Evolutionary conservation across 2,888 invertebrate species (phyloP), one percentile per base, ranked within the genome.

Genomic region (Junonia oenone): DNA sequence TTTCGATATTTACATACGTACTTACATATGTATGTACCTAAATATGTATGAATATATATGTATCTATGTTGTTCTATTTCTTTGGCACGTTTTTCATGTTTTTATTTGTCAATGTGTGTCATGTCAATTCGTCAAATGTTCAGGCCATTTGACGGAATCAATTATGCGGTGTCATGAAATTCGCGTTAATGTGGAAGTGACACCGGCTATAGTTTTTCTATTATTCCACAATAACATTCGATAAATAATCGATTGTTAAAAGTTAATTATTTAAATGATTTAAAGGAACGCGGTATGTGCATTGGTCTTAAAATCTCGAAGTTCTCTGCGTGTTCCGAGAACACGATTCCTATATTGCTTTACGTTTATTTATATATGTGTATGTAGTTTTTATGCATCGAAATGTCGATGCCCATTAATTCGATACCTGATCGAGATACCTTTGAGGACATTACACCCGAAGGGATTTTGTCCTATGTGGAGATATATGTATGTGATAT

Each of bases 401-500:
- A 61, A 63, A 59, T 49, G 55, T 59, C 57, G 59, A 53, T 55
- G 55, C 37, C 60, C 61, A 63, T 62, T 59, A 58, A 59, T 59
- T 56, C 50, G 57, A 59, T 59, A 63, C 63, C 61, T 54, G 61
- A 26, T 51, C 55, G 51, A 56, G 55, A 63, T 63, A 59, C 59
- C 54, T 45, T 58, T 55, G 55, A 62, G 64, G 60, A 40, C 61
- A 38, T 59, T 64, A 62, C 61, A 56, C 62, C 51, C 59, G 38
- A 55, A 49, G 35, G 43, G 31, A 40, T 53, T 46, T 27, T 9
- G 31, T 47, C 38, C 46, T 47, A 14, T 14, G 38, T 38, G 14
- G 5, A 22, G 9, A 26, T 22, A 22, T 40, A 2, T 33, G 11
- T 11, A 0, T 33, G n/a, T 8, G 6, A 29, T 5, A n/a, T 19